Conservation (phyloP, 2,888 invertebrate species). For the Nymphalis c-album region DNA sequence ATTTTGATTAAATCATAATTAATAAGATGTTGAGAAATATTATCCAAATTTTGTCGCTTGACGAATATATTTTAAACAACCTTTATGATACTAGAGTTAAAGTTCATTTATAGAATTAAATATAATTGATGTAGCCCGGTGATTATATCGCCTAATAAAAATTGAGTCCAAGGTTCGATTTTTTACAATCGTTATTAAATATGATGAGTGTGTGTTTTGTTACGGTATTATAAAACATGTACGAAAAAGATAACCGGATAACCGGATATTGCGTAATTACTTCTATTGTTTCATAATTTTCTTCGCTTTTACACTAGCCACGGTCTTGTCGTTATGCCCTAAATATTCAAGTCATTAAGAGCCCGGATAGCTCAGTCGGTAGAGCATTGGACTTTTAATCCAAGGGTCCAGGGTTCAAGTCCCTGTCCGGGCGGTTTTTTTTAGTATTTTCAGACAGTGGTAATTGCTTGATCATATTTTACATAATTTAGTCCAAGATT, state of each 20-base stretch:
- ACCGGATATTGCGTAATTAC: neutral
- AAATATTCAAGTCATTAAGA: neutral
- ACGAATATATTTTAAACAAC: too few relatives aligned
- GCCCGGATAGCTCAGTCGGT: slow-evolving; percentile 83
- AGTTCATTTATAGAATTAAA: neutral
- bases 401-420: slow-evolving; percentile 90
- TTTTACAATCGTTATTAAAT: slow-evolving; percentile 14
- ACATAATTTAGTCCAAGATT: too few relatives aligned
- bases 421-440: slow-evolving; percentile 83
- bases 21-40: too few relatives aligned
- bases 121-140: slow-evolving; percentile 3
- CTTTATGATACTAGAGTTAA: too few relatives aligned
- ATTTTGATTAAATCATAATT: too few relatives aligned
- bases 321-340: too few relatives aligned
- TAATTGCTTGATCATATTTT: too few relatives aligned
- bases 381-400: slow-evolving; percentile 85
- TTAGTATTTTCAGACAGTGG: too few relatives aligned
- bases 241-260: neutral
- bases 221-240: neutral
- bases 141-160: slow-evolving; percentile 30
- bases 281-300: neutral
- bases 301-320: neutral
- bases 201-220: slow-evolving; percentile 13
- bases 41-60: too few relatives aligned
- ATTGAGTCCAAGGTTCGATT: slow-evolving; percentile 43